Percentiles rank a stretch among this genome's conserved stretches.
These are phyloP conservation scores for Pyralis farinalis DNA, from an alignment of 2,888 invertebrate genomes.

Conservation along the genomic window DNA sequence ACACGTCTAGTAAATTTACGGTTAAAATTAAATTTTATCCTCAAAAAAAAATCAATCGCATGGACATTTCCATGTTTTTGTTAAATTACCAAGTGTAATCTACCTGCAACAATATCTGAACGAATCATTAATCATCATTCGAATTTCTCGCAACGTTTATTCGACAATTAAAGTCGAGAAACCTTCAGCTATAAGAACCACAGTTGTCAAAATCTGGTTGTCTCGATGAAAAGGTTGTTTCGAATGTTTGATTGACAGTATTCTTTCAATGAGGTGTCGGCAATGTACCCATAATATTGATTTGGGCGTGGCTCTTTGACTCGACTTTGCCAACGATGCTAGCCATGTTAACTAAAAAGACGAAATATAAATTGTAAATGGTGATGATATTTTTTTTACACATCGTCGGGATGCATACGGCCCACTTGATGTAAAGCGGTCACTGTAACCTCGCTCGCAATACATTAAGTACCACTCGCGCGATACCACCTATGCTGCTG, in stretches of 20 bases:
- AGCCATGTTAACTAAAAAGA: neutral
- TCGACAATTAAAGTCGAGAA: conserved; percentile 9
- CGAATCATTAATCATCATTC: conserved; percentile 15
- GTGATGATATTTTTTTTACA: too few species aligned
- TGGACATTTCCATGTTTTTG: neutral
- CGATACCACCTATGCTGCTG: too few species aligned
- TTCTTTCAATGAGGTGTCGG: conserved; percentile 36
- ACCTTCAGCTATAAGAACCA: conserved; percentile 11
- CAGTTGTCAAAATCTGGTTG: conserved; percentile 17
- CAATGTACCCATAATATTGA: conserved; percentile 13
- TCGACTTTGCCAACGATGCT: conserved; percentile 4
- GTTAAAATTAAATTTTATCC: too few species aligned
- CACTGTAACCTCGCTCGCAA: too few species aligned
- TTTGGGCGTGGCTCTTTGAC: conserved; percentile 28
- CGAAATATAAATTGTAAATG: conserved; percentile 9
- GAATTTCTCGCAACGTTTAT: conserved; percentile 8
- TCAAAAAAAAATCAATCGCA: too few species aligned
- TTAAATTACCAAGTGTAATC: neutral
- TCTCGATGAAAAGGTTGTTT: conserved; percentile 27
- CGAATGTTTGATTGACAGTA: conserved; percentile 38
- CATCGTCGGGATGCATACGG: too few species aligned
- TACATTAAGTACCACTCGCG: too few species aligned
- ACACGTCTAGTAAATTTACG: too few species aligned
- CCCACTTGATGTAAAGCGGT: too few species aligned
- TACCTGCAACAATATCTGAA: conserved; percentile 17